Base-by-base conservation (phyloP, 92 coral and sea anemone genomes). In the Porites cylindrica region DNA sequence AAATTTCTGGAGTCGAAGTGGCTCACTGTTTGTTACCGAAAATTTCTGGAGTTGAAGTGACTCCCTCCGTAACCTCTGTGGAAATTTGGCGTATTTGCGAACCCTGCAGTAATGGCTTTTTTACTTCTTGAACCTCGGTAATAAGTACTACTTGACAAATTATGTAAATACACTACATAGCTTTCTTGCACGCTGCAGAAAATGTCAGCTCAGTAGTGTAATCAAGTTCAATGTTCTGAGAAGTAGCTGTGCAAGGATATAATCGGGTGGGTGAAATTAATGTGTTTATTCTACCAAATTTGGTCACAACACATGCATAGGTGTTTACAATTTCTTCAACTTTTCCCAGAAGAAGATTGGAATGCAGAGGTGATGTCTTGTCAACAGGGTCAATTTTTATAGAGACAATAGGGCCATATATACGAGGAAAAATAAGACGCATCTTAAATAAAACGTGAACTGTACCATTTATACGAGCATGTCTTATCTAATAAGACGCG, bases 351-450 rank as follows among this genome's bases (percentile, higher is more conserved):
- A 89, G 85, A 64, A 84, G 61, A 60, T 79, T 78, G 19, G 86
- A 82, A 79, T 89, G 89, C 18, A 89, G 80, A 3, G 77, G 92
- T 26, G 88, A 74, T n/a, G 71, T 84, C 29, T 83, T 89, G 84
- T 89, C 88, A 17, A 77, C 88, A 67, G 65, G 61, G 67, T 83
- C 85, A 67, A 78, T 77, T 77, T 89, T 83, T 7, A 83, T 82
- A 1, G 82, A 50, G 14, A 89, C 92, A 54, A 21, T 21, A 21
- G 23, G 23, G 23, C 23, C 23, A 21, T 21, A 21, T 21, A 21
- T 21, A 21, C 23, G 23, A 21, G 23, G 23, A 21, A 21, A 21
- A 21, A 21, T 21, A 21, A 21, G 23, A 21, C 23, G 23, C 23
- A 21, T 21, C 23, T 21, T 21, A 21, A 21, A 21, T 21, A 21